phyloP scores from a whole-genome alignment of 1,140 invertebrate genomes.

The Frieseomelitta varia region DNA sequence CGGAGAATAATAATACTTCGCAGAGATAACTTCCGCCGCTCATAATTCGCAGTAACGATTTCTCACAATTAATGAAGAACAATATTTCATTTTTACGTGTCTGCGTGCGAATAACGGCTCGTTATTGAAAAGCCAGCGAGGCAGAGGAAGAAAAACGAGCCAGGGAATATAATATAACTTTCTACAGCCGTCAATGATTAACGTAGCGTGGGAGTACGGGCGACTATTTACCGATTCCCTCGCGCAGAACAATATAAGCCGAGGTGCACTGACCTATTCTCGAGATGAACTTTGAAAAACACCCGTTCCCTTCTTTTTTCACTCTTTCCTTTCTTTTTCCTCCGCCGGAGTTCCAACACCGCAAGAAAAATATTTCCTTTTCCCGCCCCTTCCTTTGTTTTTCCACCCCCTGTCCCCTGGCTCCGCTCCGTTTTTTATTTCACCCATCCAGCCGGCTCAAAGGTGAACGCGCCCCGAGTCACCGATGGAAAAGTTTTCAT shows the following conservation, averaged over 20 bases:
- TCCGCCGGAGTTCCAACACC: neutral
- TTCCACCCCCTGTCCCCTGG: neutral
- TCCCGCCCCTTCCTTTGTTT: neutral
- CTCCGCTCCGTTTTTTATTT: neutral
- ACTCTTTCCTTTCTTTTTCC: too few relatives aligned
- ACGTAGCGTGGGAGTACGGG: neutral
- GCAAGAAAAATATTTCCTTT: slow-evolving; percentile 31
- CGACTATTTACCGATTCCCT: neutral
- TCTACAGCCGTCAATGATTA: neutral
- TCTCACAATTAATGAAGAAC: too few relatives aligned
- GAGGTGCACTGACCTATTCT: slow-evolving; percentile 1
- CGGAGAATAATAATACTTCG: too few relatives aligned
- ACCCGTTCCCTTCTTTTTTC: neutral
- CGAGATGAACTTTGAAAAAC: neutral
- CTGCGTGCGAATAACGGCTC: too few relatives aligned
- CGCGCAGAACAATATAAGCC: neutral
- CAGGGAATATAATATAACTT: neutral
- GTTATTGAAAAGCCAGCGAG: too few relatives aligned
- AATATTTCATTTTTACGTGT: too few relatives aligned
- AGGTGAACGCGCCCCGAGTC: too few relatives aligned
- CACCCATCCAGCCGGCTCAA: too few relatives aligned
- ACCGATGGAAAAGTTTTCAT: neutral
- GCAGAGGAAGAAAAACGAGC: neutral
- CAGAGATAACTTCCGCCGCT: too few relatives aligned
- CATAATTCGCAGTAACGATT: too few relatives aligned